Base-by-base conservation (phyloP, 2,888 invertebrate genomes). In the Escarpia spicata region DNA sequence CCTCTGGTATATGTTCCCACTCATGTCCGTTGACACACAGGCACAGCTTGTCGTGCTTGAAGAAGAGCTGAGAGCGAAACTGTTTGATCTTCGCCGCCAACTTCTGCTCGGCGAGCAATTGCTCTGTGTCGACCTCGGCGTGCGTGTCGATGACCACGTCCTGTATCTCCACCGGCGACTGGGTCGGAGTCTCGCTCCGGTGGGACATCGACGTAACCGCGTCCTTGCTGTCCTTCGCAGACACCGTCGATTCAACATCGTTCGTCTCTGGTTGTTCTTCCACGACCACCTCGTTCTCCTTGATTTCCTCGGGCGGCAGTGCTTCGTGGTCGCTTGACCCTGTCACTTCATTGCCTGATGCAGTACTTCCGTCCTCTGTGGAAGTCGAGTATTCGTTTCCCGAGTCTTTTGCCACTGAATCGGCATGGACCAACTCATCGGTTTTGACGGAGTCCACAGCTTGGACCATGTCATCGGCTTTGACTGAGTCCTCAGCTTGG, bases 1-100 rank as follows among this genome's bases (percentile, higher is more conserved):
- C 75, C n/a, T 75, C 75, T 6, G 75, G 75, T 6, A 75, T 26
- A 1, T 75, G 26, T 26, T 26, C 75, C 75, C 19, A 26, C 19
- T 2, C 26, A 3, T n/a, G 75, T 15, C 75, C 75, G 75, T 26
- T 75, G 26, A 75, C 75, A 6, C 75, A 26, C 75, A 75, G 19
- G n/a, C 75, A 75, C 75, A 75, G 26, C n/a, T 75, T 75, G 75
- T 75, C 75, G 75, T 75, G 75, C n/a, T 75, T 75, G 75, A 26
- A 75, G 75, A 75, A 75, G 1, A 75, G 75, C 75, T 75, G 19
- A 15, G 75, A 75, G 75, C 75, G 75, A 15, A 75, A 75, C 26
- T 15, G 19, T 19, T 75, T 75, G 19, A 26, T 75, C 75, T 75
- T 26, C 19, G 19, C n/a, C 26, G 75, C 75, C 75, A 75, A 26